Percentiles rank a stretch among this genome's conserved stretches.
Evolutionary conservation across 2,888 invertebrate genomes (phyloP).

Genomic region (Allolobophora icterica): DNA sequence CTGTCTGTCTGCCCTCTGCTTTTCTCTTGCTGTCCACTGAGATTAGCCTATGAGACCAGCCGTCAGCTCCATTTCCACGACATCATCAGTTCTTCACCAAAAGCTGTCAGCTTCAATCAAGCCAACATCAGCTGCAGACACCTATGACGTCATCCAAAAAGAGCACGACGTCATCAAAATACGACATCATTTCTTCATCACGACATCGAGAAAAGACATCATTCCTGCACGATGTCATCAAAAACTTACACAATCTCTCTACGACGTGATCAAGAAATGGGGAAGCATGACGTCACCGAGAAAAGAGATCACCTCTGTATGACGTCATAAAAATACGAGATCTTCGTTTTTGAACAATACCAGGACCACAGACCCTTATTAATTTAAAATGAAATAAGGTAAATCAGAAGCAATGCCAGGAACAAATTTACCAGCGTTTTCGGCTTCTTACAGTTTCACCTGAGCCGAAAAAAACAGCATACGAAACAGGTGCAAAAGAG

Average conservation of each 20-base stretch:
- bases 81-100: not conserved
- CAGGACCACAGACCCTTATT: no score
- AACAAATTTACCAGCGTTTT: no score
- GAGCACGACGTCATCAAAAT: not conserved
- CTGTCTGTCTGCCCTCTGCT: no score
- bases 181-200: not conserved
- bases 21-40: not conserved
- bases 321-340: no score
- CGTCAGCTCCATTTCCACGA: not conserved
- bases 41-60: conserved; percentile 17
- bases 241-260: not conserved
- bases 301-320: not conserved
- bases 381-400: no score
- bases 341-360: no score
- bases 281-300: not conserved
- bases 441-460: no score
- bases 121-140: no score
- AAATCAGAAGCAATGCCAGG: no score
- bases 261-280: not conserved
- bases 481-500: no score
- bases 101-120: not conserved
- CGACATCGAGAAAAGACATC: no score
- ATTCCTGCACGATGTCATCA: not conserved
- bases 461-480: no score
- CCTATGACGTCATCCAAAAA: not conserved